Base-by-base conservation (phyloP, 2,113 vertebrate genomes). In the Ammodytes dubius region DNA sequence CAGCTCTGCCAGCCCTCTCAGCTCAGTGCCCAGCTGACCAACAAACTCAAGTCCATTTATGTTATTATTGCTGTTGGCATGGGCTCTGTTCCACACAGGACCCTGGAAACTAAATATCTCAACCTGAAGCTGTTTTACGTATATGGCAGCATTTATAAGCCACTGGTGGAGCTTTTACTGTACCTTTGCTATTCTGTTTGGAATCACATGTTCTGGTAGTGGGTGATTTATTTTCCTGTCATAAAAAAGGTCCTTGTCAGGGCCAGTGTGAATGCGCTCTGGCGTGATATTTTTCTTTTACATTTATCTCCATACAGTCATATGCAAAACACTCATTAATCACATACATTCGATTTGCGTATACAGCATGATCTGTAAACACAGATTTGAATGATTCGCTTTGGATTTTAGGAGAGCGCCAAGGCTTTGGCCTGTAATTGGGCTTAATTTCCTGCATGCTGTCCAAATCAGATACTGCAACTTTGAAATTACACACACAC, bases 391-490 rank as follows among this genome's bases (percentile, higher is more conserved):
- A 77, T 46, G 47, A 77, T 43, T 78, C 50, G 53, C 67, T 74
- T 69, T 39, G 43, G 77, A 71, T 69, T 57, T 67, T 42, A 63
- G 69, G 27, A 80, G 74, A 14, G 50, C 2, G 4, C 60, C 58
- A 49, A 50, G 27, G 77, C 64, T 60, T 56, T 65, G 59, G 56
- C 10, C 68, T 82, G 60, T 80, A 87, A 82, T 80, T 88, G 76
- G 69, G 56, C 43, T 83, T 61, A 61, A 82, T 81, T 87, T 88
- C 64, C 74, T 76, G 71, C 74, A 27, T 45, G 76, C 54, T 77
- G 73, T 85, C 84, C 86, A 86, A 79, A 91, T 92, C 85, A 85
- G 84, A 93, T 86, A 85, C 54, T 42, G 74, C 3, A 49, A 67
- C 68, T 70, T 50, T 70, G 54, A 68, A 77, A 82, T 85, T 81